Base-by-base conservation (phyloP, 37 sponge, comb jelly and placozoan species). In the Eunapius fragilis region DNA sequence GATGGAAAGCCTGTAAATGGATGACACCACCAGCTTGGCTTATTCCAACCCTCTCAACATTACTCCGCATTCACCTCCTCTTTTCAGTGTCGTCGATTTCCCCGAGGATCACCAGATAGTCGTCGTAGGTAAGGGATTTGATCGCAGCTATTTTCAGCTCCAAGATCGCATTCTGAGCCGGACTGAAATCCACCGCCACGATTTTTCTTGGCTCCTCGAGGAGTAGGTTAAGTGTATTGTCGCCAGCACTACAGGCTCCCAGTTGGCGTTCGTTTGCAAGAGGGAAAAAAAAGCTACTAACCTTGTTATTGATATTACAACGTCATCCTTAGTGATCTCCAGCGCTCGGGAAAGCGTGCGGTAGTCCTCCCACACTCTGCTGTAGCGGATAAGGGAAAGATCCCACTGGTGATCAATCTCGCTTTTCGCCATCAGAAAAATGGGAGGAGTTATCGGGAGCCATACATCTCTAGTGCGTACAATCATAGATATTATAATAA, bases 351-450 rank as follows among this genome's bases (percentile, higher is more conserved):
- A 80, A 24, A 95, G 82, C 28, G 87, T 78, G 2, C 85, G 25
- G 79, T 92, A 79, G 74, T 95, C 95, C 77, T 95, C 95, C 86
- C 87, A 88, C 33, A 95, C 95, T 2, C 83, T 69, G 74, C 95
- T 95, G 93, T 95, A 95, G 17, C 92, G 80, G 23, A 95, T 83
- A 27, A 92, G 48, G 24, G 72, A 67, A 25, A 90, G 45, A 76
- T 87, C 90, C 75, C 86, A 75, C 47, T 67, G 17, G 4, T 67
- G 45, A 1, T 85, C 90, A 14, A 87, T 80, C 47, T 93, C 87
- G 31, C 75, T 86, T 25, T 69, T 41, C 6, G 41, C 41, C 41
- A 41, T 41, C 6, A 6, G 6, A 41, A 9, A 3, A 6, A 41
- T 41, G 6, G 41, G 41, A 3, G 41, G 6, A n/a, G n/a, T n/a